Percentiles rank a stretch among this genome's conserved stretches.
phyloP scores from a whole-genome alignment of 1,140 invertebrate species.

The Battus philenor region DNA sequence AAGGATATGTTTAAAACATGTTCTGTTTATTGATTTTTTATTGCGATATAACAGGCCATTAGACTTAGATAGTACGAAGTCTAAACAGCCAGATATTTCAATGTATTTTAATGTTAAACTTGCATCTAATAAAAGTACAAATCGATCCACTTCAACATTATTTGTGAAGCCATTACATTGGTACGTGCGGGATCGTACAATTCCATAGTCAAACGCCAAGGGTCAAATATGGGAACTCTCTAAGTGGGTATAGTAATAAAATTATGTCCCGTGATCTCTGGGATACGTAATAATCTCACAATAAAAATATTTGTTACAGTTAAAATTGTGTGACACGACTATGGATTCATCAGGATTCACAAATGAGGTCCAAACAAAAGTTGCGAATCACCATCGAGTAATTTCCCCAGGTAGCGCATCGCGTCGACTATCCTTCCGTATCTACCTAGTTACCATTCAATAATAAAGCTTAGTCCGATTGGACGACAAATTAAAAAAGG shows the following conservation, averaged over 20 bases:
- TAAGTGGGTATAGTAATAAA: conserved; percentile 15
- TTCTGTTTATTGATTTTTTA: no score
- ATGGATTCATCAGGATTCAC: no score
- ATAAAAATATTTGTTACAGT: no score
- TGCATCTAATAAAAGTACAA: no score
- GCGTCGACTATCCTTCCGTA: not conserved
- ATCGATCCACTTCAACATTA: no score
- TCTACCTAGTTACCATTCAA: conserved; percentile 12
- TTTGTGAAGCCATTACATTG: no score
- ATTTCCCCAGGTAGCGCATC: conserved; percentile 8
- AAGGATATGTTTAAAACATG: no score
- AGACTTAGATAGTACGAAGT: no score
- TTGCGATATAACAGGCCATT: no score
- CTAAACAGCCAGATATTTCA: no score
- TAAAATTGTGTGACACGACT: no score
- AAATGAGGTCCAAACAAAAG: conserved; percentile 16
- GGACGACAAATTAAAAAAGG: conserved; percentile 7
- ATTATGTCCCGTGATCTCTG: conserved; percentile 17
- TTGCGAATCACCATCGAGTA: conserved; percentile 5
- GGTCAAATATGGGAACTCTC: conserved; percentile 4
- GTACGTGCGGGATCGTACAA: conserved; percentile 13
- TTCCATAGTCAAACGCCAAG: conserved; percentile 14
- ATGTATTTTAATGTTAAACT: no score
- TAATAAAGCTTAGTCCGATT: conserved; percentile 7
- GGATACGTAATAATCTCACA: conserved; percentile 5